Evolutionary conservation across 2,888 invertebrate species (phyloP), one percentile per base, ranked within the genome.

Genomic region (Drosophila differens): DNA sequence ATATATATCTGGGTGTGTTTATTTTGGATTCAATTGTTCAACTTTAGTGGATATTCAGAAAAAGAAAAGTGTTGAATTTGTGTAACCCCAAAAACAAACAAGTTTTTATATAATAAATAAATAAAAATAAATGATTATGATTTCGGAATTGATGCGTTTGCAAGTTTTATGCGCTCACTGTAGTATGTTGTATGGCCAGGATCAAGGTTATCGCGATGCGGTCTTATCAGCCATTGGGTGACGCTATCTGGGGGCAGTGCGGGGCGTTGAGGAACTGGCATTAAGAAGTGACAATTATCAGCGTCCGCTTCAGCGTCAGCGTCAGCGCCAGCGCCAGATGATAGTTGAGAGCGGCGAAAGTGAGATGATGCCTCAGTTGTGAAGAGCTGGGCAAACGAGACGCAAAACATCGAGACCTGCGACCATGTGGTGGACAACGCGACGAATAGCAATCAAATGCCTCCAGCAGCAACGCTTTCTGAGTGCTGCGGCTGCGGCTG

Each of bases 191-290:
- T 44, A 10, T 49, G 64, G 66, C 64, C 85, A 84, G 84, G 82
- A 84, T 89, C 84, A 84, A 84, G 84, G 84, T 84, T 85, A 84
- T 84, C 85, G 61, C 70, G 60, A 62, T 30, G 22, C 16, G 12
- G 10, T n/a, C 55, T 77, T 79, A 79, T 79, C 79, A 77, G 62
- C 30, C 32, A 37, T 47, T 22, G 32, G 64, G 35, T 22, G 61
- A 41, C 14, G 22, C 55, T 71, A 55, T 54, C 55, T 39, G 58
- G 22, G 30, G 62, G 55, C 37, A 22, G 41, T 6, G 47, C 35
- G 53, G 37, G 2, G 39, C 16, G 59, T 19, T 14, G 74, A 57
- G 59, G 52, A 59, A 65, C n/a, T 54, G 72, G 4, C 51, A 52
- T 59, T 58, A 62, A 63, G 49, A 49, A 58, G 64, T 16, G 44